Evolutionary conservation across 2,888 invertebrate species (phyloP).

Genomic region (Leptarthrus brevirostris): DNA sequence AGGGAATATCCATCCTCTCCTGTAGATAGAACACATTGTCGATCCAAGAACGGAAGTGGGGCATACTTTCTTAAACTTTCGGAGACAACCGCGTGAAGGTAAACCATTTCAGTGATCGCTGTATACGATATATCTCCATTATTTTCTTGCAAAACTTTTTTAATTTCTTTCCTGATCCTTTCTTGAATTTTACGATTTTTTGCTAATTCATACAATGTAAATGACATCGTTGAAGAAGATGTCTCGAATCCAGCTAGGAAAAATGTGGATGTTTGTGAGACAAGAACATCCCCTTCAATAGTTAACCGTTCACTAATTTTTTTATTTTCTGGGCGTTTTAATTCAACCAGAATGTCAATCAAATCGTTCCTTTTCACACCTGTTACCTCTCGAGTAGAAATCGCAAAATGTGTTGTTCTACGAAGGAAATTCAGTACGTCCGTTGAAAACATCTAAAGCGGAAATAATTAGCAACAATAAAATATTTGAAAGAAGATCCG

Average conservation of each 20-base stretch:
- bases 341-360: slow-evolving; percentile 68
- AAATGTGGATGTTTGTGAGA: slow-evolving; percentile 64
- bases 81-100: slow-evolving; percentile 55
- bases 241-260: slow-evolving; percentile 65
- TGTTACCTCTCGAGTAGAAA: slow-evolving; percentile 64
- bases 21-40: slow-evolving; percentile 59
- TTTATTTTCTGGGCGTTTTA: slow-evolving; percentile 60
- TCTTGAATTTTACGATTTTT: slow-evolving; percentile 21
- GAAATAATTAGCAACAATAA: not conserved
- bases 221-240: slow-evolving; percentile 18
- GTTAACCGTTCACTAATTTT: slow-evolving; percentile 56
- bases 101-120: slow-evolving; percentile 25
- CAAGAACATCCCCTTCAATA: slow-evolving; percentile 52
- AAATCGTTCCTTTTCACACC: slow-evolving; percentile 67
- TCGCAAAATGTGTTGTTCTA: slow-evolving; percentile 65
- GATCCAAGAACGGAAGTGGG: slow-evolving; percentile 64
- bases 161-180: slow-evolving; percentile 34
- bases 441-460: slow-evolving; percentile 61
- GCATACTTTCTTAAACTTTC: slow-evolving; percentile 66
- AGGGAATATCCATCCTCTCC: slow-evolving; percentile 59
- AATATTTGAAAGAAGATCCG: slow-evolving; percentile 49
- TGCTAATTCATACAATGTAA: slow-evolving; percentile 18
- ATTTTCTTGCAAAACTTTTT: not conserved
- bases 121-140: slow-evolving; percentile 30
- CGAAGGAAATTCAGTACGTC: slow-evolving; percentile 64